phyloP scores from a whole-genome alignment of 2,113 vertebrate species.

The Nothobranchius kuhntae region DNA sequence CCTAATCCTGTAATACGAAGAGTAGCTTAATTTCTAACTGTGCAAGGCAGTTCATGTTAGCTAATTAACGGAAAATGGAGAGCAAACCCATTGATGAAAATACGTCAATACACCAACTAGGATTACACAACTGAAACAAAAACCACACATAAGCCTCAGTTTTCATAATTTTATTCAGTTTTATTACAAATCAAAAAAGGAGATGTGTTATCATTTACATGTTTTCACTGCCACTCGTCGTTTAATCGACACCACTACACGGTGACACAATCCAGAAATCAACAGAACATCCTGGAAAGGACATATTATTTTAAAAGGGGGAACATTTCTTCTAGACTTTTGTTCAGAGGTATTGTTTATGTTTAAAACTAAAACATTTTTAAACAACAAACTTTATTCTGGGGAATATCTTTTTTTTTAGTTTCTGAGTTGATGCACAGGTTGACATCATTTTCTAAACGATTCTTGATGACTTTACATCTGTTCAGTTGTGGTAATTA shows the following conservation, averaged over 20 bases:
- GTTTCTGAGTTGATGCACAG: slow-evolving; percentile 57
- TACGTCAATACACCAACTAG: too few species aligned
- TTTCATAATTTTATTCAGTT: slow-evolving; percentile 69
- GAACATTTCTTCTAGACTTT: slow-evolving; percentile 40
- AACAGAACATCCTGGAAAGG: slow-evolving; percentile 55
- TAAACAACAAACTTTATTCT: slow-evolving; percentile 56
- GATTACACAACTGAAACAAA: slow-evolving; percentile 4
- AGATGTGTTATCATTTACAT: slow-evolving; percentile 77
- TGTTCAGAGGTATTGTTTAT: slow-evolving; percentile 32
- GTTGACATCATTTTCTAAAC: slow-evolving; percentile 72
- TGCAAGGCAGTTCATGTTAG: too few species aligned
- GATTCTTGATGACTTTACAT: slow-evolving; percentile 67
- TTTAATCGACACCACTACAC: slow-evolving; percentile 73
- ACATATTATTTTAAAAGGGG: slow-evolving; percentile 33
- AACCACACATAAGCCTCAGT: slow-evolving; percentile 1
- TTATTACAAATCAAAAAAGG: slow-evolving; percentile 83
- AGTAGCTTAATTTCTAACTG: too few species aligned
- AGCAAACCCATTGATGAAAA: too few species aligned
- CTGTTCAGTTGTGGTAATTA: slow-evolving; percentile 72
- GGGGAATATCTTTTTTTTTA: slow-evolving; percentile 39
- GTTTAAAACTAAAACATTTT: slow-evolving; percentile 41
- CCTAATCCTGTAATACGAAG: too few species aligned
- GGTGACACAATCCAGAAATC: slow-evolving; percentile 73
- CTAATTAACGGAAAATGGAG: too few species aligned
- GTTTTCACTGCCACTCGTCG: slow-evolving; percentile 73